Evolutionary conservation across 1,140 invertebrate genomes (phyloP).

Genomic region (Hermetia illucens): DNA sequence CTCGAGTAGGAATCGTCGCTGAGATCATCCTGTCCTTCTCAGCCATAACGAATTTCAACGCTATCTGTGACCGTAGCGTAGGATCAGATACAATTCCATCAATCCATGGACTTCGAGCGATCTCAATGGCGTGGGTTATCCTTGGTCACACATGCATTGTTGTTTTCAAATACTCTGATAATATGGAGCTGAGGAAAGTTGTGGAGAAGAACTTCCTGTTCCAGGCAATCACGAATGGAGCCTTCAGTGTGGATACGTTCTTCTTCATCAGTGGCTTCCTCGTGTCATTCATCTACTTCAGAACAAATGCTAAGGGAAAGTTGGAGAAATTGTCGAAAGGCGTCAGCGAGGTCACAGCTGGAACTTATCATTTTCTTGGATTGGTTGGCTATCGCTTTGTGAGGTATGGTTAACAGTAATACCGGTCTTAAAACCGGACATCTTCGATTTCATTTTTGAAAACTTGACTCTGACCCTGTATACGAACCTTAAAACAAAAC

Average conservation of each 20-base stretch:
- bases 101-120: conserved; percentile 64
- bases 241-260: conserved; percentile 84
- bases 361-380: conserved; percentile 60
- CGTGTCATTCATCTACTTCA: conserved; percentile 71
- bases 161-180: conserved; percentile 73
- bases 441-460: no score
- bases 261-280: conserved; percentile 70
- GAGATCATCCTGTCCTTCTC: conserved; percentile 69
- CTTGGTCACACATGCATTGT: conserved; percentile 78
- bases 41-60: conserved; percentile 53
- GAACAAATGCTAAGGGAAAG: conserved; percentile 65
- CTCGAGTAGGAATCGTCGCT: conserved; percentile 40
- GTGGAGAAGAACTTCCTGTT: conserved; percentile 68
- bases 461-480: no score
- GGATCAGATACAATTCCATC: conserved; percentile 67
- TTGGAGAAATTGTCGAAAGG: conserved; percentile 58
- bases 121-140: conserved; percentile 89
- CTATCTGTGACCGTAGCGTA: conserved; percentile 62
- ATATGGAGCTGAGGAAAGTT: conserved; percentile 61
- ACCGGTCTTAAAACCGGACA: no score
- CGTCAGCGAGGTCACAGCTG: conserved; percentile 49
- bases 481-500: no score
- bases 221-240: conserved; percentile 71
- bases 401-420: no score
- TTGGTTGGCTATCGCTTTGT: conserved; percentile 63